A percentile compares a stretch with the other conserved stretches of the same genome.
Evolutionary conservation across 2,797 vertebrate species (phyloP).

Genomic region (Lateolabrax maculatus): DNA sequence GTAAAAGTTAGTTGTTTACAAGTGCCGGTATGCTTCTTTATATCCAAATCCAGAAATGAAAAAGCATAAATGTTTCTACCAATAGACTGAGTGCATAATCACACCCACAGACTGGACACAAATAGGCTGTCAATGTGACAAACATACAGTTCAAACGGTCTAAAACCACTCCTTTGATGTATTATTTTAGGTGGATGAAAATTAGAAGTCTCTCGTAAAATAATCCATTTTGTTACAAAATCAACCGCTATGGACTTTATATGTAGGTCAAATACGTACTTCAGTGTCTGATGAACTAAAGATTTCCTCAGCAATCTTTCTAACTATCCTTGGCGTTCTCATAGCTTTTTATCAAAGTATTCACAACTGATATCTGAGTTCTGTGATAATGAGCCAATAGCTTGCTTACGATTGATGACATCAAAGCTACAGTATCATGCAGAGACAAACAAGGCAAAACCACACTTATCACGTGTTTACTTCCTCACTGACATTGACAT

Average conservation of each 20-base stretch:
- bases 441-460: neutral
- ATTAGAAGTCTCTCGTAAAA: neutral
- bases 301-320: neutral
- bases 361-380: neutral
- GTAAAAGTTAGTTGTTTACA: neutral
- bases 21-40: neutral
- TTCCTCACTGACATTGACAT: neutral
- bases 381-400: neutral
- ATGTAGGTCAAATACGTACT: neutral
- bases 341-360: neutral
- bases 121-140: neutral
- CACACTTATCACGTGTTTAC: neutral
- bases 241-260: neutral
- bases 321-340: neutral
- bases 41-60: neutral
- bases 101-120: constrained; percentile 12
- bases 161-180: neutral
- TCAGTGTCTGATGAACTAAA: neutral
- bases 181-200: neutral
- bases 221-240: neutral
- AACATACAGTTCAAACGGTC: too few relatives aligned
- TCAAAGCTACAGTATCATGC: neutral
- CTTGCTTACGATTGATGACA: neutral
- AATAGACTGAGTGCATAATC: neutral
- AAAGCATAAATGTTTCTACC: neutral